Evolutionary conservation across 2,113 vertebrate genomes (phyloP).

Genomic region (Anhinga rufa): DNA sequence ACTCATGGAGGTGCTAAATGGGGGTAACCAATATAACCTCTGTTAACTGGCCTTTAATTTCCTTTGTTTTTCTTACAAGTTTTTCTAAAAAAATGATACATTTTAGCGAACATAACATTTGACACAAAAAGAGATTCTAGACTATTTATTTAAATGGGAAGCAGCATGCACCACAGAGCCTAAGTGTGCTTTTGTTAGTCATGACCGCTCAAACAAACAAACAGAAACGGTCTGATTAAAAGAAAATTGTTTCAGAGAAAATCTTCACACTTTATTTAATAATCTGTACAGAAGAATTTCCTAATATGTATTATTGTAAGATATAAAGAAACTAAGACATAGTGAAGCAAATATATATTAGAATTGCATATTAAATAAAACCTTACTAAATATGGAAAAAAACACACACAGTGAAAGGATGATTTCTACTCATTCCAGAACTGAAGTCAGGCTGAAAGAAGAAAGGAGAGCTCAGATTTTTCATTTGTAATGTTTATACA

Average conservation of each 20-base stretch:
- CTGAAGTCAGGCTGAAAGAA: neutral
- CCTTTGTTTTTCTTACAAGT: neutral
- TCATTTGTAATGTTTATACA: neutral
- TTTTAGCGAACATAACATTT: neutral
- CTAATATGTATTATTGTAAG: neutral
- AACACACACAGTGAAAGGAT: neutral
- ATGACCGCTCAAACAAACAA: neutral
- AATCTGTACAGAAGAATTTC: neutral
- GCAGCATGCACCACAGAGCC: neutral
- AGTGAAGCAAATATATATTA: neutral
- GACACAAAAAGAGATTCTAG: neutral
- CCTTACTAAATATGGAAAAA: neutral
- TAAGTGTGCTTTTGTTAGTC: neutral
- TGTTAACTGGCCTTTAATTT: neutral
- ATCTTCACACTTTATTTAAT: neutral
- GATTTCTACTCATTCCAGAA: neutral
- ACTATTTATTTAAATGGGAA: neutral
- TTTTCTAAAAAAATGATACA: neutral
- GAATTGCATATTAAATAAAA: neutral
- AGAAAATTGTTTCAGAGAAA: neutral
- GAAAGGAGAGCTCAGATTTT: neutral
- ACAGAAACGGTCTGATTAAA: neutral
- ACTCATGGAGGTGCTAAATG: neutral
- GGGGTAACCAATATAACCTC: neutral
- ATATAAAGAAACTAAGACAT: neutral